Conservation (phyloP, 2,797 vertebrate genomes). For the Hypotaenidia okinawae region DNA sequence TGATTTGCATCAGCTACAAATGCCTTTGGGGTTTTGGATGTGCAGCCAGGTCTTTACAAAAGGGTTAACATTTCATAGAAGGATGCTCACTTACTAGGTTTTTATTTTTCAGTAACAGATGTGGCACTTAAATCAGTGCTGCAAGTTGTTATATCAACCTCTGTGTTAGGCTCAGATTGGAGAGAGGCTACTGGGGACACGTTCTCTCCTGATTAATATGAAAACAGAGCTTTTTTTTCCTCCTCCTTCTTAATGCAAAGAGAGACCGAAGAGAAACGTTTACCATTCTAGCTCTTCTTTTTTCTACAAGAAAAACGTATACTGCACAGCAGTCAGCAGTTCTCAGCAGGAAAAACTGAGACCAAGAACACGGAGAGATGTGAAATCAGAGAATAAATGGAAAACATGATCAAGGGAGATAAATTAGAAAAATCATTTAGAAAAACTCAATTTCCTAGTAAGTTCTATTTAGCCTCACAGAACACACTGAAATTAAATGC, state of each 20-base stretch:
- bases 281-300: background rate
- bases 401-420: conserved; percentile 50
- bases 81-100: background rate
- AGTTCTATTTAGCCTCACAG: conserved; percentile 54
- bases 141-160: background rate
- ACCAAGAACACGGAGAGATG: conserved; percentile 18
- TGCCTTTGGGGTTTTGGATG: background rate
- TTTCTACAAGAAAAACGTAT: background rate
- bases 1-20: background rate
- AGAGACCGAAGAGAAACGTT: background rate
- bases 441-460: conserved; percentile 61
- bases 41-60: background rate
- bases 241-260: background rate
- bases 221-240: background rate
- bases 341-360: conserved; percentile 21
- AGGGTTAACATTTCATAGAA: background rate
- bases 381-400: conserved; percentile 37
- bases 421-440: conserved; percentile 61
- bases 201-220: background rate
- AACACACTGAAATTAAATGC: conserved; percentile 52
- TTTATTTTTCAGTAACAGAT: background rate
- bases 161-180: background rate
- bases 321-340: conserved; percentile 9
- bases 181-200: background rate
- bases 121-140: background rate